Percentiles rank a stretch among this genome's conserved stretches.
Conservation (phyloP, 92 coral and sea anemone genomes). For the Muricea muricata region DNA sequence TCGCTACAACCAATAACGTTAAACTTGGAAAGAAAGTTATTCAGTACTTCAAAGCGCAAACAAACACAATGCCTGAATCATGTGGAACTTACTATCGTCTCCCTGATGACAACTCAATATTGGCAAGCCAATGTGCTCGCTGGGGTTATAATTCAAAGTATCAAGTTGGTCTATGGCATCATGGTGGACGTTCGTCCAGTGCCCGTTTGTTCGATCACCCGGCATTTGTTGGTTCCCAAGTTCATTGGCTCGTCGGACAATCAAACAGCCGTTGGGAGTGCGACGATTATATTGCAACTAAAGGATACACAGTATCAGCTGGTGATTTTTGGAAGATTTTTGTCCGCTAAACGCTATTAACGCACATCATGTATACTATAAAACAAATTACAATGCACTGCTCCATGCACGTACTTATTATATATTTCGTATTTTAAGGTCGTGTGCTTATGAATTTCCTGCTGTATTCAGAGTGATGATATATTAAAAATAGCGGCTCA, state of each 20-base stretch:
- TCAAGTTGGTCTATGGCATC: slow-evolving; percentile 75
- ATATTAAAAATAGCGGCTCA: too few species aligned
- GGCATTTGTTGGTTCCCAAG: background rate
- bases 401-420: too few species aligned
- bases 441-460: too few species aligned
- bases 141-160: slow-evolving; percentile 68
- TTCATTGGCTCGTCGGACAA: slow-evolving; percentile 39
- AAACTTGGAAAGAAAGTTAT: slow-evolving; percentile 61
- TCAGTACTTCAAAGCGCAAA: slow-evolving; percentile 63
- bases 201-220: slow-evolving; percentile 30
- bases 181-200: background rate
- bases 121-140: slow-evolving; percentile 68
- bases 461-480: too few species aligned
- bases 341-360: too few species aligned
- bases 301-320: too few species aligned
- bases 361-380: too few species aligned
- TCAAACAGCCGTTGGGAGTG: slow-evolving; percentile 37
- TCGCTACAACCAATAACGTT: slow-evolving; percentile 68
- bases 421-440: too few species aligned
- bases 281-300: slow-evolving; percentile 54
- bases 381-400: too few species aligned
- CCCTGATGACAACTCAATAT: slow-evolving; percentile 73
- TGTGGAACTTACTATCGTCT: slow-evolving; percentile 78
- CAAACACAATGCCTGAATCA: slow-evolving; percentile 38
- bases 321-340: too few species aligned